Conservation (phyloP, 1,140 invertebrate species). For the silkworm (Bombyx mori) region DNA sequence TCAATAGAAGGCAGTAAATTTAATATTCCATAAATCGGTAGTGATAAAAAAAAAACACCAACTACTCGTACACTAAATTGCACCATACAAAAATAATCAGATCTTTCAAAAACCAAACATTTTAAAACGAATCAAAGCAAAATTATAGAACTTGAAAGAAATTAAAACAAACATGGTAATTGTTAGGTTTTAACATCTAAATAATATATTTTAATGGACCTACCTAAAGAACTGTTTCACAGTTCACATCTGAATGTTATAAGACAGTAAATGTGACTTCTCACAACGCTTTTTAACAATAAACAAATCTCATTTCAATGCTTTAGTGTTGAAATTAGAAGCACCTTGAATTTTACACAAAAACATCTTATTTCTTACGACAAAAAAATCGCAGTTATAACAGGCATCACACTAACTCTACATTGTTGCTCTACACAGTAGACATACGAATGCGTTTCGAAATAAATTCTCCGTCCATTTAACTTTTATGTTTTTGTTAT, state of each 20-base stretch:
- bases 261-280: slow-evolving; percentile 1
- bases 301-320: neutral
- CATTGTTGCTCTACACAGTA: slow-evolving; percentile 66
- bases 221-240: slow-evolving; percentile 57
- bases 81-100: slow-evolving; percentile 44
- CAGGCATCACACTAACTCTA: slow-evolving; percentile 45
- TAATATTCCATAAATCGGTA: neutral
- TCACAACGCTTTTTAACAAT: neutral
- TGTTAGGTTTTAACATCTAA: slow-evolving; percentile 54
- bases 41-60: neutral
- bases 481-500: neutral
- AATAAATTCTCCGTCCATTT: slow-evolving; percentile 50
- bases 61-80: neutral
- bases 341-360: neutral
- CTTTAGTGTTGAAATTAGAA: too few relatives aligned
- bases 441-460: slow-evolving; percentile 68
- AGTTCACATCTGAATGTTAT: slow-evolving; percentile 22
- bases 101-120: slow-evolving; percentile 50
- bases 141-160: slow-evolving; percentile 63
- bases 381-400: slow-evolving; percentile 5
- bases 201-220: slow-evolving; percentile 46
- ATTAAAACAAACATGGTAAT: slow-evolving; percentile 50
- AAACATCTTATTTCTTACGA: too few relatives aligned
- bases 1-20: neutral
- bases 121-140: slow-evolving; percentile 68